Evolutionary conservation across 2,113 vertebrate species (phyloP).

Genomic region (Sinocyclocheilus grahami): DNA sequence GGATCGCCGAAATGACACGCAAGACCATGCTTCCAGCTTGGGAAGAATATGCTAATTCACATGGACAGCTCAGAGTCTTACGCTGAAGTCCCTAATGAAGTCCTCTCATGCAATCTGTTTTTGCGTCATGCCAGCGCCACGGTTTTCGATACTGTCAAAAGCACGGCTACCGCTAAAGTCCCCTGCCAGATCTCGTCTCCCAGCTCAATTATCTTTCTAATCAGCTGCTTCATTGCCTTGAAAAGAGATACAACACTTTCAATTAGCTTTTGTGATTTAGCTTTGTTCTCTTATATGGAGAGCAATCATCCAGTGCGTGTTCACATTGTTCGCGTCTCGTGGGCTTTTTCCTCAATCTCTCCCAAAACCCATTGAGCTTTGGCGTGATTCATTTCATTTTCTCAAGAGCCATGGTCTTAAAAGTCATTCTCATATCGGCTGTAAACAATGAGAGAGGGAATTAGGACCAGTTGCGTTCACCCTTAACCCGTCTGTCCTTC

Average conservation of each 20-base stretch:
- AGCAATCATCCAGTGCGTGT: conserved; percentile 47
- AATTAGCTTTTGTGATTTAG: conserved; percentile 61
- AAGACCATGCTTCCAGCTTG: neutral
- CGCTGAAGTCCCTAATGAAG: conserved; percentile 31
- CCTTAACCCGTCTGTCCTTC: conserved; percentile 37
- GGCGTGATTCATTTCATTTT: conserved; percentile 35
- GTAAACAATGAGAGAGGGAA: conserved; percentile 63
- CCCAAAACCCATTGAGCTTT: conserved; percentile 26
- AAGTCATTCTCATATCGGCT: conserved; percentile 41
- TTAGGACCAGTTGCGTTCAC: conserved; percentile 28
- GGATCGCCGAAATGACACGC: neutral
- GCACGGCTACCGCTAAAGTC: conserved; percentile 54
- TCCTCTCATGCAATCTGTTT: conserved; percentile 52
- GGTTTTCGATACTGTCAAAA: conserved; percentile 50
- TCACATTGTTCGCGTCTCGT: conserved; percentile 29
- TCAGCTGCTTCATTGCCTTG: conserved; percentile 61
- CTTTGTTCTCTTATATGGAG: conserved; percentile 46
- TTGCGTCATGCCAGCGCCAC: conserved; percentile 32
- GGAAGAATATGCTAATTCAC: conserved; percentile 33
- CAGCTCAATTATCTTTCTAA: conserved; percentile 73
- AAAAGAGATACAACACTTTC: conserved; percentile 56
- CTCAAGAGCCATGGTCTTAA: conserved; percentile 26
- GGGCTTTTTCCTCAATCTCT: conserved; percentile 34
- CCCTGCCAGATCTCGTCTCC: conserved; percentile 63
- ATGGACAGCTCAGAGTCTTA: conserved; percentile 27